Evolutionary conservation across 2,888 invertebrate species (phyloP).

Genomic region (Lycocerus yunnanus): DNA sequence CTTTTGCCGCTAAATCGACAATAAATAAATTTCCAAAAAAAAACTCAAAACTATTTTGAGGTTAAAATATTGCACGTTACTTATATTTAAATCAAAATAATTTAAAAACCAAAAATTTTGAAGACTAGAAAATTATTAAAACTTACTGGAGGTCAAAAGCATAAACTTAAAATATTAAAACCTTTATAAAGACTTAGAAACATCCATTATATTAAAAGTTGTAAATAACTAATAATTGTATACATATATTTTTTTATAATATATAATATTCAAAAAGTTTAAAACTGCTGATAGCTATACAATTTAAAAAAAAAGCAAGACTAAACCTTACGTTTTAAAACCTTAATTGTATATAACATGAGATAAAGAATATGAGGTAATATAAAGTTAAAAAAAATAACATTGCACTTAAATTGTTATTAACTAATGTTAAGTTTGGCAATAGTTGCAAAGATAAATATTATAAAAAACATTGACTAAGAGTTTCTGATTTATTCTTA

Average conservation of each 20-base stretch:
- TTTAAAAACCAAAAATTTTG: not conserved
- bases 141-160: not conserved
- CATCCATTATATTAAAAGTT: constrained; percentile 13
- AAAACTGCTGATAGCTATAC: constrained; percentile 21
- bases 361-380: constrained; percentile 49
- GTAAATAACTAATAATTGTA: constrained; percentile 13
- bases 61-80: not conserved
- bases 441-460: constrained; percentile 42
- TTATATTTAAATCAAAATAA: not conserved
- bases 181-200: constrained; percentile 8
- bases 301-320: constrained; percentile 18
- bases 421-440: constrained; percentile 47
- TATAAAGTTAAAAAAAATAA: constrained; percentile 47
- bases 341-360: constrained; percentile 29
- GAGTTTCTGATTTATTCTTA: constrained; percentile 18
- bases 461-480: constrained; percentile 30
- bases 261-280: constrained; percentile 24
- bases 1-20: not conserved
- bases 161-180: not conserved
- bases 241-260: constrained; percentile 2
- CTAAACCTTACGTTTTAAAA: constrained; percentile 21
- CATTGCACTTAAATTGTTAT: constrained; percentile 50
- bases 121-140: not conserved
- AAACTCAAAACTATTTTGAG: not conserved
- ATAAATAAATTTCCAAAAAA: not conserved